Percentiles rank a stretch among this genome's conserved stretches.
Conservation (phyloP, 2,797 vertebrate genomes). For the Sebastes trivittatus region DNA sequence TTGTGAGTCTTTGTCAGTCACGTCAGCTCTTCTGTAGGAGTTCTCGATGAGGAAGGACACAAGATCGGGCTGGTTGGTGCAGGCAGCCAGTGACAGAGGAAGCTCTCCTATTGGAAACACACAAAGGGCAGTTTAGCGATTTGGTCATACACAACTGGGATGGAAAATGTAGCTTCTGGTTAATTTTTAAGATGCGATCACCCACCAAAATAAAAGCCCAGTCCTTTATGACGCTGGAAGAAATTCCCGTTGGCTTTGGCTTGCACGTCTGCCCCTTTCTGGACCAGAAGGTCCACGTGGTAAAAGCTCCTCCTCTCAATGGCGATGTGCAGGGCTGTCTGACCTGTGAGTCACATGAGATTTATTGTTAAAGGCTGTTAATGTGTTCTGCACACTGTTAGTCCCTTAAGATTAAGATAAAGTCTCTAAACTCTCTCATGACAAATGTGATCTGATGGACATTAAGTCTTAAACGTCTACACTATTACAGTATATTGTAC, state of each 20-base stretch:
- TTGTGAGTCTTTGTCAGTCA: constrained; percentile 82
- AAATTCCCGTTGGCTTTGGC: constrained; percentile 91
- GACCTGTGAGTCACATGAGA: constrained; percentile 76
- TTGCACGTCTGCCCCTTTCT: constrained; percentile 91
- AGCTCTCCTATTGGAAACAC: constrained; percentile 85
- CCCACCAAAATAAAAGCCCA: constrained; percentile 94
- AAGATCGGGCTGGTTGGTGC: constrained; percentile 91
- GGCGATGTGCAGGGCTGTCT: constrained; percentile 91
- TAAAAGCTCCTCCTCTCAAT: constrained; percentile 90
- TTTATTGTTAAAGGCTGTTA: background rate
- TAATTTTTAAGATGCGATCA: background rate
- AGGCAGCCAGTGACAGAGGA: constrained; percentile 91
- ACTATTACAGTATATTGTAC: background rate
- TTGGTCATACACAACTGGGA: background rate
- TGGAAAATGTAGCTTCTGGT: background rate
- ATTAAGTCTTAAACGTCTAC: background rate
- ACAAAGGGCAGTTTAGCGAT: background rate
- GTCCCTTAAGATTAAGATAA: background rate
- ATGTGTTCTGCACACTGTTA: background rate
- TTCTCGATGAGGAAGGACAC: constrained; percentile 91
- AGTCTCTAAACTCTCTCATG: background rate
- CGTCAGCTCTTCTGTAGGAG: constrained; percentile 80
- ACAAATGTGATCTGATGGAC: background rate
- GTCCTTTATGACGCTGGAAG: constrained; percentile 85
- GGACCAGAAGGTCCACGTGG: constrained; percentile 86